Evolutionary conservation across 2,888 invertebrate genomes (phyloP).

Genomic region (Nemapogon koenigi): DNA sequence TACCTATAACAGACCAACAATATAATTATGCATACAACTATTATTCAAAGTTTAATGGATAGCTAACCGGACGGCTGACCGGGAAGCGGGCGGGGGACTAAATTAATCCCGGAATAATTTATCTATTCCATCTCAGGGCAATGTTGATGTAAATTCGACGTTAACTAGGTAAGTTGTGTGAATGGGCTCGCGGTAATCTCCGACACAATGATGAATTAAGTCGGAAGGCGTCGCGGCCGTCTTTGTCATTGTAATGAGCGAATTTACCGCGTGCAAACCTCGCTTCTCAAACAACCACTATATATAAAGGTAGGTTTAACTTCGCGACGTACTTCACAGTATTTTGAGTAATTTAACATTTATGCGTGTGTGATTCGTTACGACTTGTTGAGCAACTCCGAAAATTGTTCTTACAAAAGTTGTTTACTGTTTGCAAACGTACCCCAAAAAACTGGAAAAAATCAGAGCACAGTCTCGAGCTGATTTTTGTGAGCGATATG

Average conservation of each 20-base stretch:
- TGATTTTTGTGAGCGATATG: too few relatives aligned
- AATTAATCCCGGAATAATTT: constrained; percentile 21
- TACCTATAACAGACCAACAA: constrained; percentile 3
- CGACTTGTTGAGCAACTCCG: constrained; percentile 3
- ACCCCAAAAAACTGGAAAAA: too few relatives aligned
- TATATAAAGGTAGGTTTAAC: too few relatives aligned
- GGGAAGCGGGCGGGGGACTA: constrained; percentile 12
- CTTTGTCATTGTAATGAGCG: constrained; percentile 54
- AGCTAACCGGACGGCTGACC: constrained; percentile 20
- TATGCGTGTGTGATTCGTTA: constrained; percentile 2
- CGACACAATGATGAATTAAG: constrained; percentile 59
- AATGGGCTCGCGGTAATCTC: constrained; percentile 42
- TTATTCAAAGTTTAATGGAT: constrained; percentile 16
- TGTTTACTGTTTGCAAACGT: too few relatives aligned
- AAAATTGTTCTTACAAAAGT: too few relatives aligned
- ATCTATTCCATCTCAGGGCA: constrained; percentile 33
- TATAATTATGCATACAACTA: constrained; percentile 9
- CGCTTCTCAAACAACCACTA: too few relatives aligned
- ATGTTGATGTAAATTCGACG: constrained; percentile 37
- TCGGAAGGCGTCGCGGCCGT: constrained; percentile 23
- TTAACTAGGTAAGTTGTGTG: constrained; percentile 36
- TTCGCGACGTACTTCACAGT: background rate
- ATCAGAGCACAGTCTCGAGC: too few relatives aligned
- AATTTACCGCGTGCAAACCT: constrained; percentile 25
- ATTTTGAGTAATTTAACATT: too few relatives aligned